Base-by-base conservation (phyloP, 1,140 invertebrate genomes). In the Pseudomyrmex concolor region DNA sequence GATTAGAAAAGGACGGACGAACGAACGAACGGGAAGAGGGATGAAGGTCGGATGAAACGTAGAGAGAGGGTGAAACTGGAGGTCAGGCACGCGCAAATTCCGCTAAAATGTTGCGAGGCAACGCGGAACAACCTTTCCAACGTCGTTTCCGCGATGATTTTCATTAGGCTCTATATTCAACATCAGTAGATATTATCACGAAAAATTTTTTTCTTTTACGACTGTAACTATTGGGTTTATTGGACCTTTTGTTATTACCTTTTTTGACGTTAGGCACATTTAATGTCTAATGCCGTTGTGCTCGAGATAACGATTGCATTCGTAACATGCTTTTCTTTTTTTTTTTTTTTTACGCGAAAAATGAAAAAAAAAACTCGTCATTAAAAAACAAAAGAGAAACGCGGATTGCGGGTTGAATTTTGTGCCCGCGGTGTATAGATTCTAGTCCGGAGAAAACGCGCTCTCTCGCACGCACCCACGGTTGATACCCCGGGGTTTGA, bases 401-500 rank as follows among this genome's bases (percentile, higher is more conserved):
- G 55, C 64, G 60, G 70, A 83, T 68, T 62, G 81, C 71, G 83
- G 54, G 70, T 78, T 85, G 80, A 74, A 83, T 71, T 76, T 78
- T 70, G 34, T 7, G 34, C 67, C 72, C 84, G 81, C 85, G 89
- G 87, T 91, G 87, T 91, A 89, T 91, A 89, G 89, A 91, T 91
- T 89, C 91, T 88, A 89, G 72, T 89, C 84, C 85, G 86, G 84
- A 84, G 85, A 84, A 88, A 89, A 86, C 90, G 87, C 89, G 90
- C 91, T 83, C 84, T 93, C 92, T 94, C 92, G 91, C 93, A 92
- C 89, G 89, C 88, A 88, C 83, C 88, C 91, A 92, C 92, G 90
- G 91, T 91, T 91, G 89, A 91, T 91, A 92, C 92, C 93, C 91
- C 34, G 34, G 34, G 34, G 91, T 90, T 92, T 86, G 86, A 92